Percentiles rank a stretch among this genome's conserved stretches.
phyloP scores from a whole-genome alignment of 2,797 vertebrate species.

The Mionectes olivaceus region DNA sequence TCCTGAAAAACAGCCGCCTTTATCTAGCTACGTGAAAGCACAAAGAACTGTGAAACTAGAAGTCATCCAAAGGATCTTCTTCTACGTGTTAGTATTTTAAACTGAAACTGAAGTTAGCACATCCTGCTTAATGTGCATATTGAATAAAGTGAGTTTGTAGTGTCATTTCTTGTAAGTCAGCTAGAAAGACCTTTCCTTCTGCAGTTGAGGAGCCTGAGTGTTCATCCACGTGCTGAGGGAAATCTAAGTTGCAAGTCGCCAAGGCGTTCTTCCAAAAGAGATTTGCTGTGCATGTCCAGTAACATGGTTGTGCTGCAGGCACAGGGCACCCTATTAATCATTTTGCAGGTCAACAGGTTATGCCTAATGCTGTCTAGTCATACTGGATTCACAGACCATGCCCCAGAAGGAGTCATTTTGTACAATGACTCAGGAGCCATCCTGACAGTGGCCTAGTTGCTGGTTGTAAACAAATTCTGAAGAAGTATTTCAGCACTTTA shows the following conservation, averaged over 20 bases:
- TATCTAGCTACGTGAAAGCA: background rate
- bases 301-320: background rate
- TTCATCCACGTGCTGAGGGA: background rate
- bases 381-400: background rate
- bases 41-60: background rate
- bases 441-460: background rate
- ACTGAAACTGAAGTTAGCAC: background rate
- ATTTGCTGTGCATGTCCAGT: background rate
- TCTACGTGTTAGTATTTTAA: background rate
- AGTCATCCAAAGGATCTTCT: background rate
- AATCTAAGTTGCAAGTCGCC: background rate
- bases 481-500: background rate
- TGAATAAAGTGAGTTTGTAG: background rate
- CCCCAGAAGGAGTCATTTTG: background rate
- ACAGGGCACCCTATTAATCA: background rate
- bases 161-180: background rate
- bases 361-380: background rate
- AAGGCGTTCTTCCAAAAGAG: background rate
- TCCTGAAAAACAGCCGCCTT: background rate
- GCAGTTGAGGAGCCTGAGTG: background rate
- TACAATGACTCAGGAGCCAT: background rate
- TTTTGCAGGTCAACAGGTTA: background rate
- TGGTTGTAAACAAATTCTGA: background rate
- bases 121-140: background rate
- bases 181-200: background rate